Evolutionary conservation across 2,888 invertebrate species (phyloP), one percentile per base, ranked within the genome.

Genomic region (Disparrhopalites patrizii): DNA sequence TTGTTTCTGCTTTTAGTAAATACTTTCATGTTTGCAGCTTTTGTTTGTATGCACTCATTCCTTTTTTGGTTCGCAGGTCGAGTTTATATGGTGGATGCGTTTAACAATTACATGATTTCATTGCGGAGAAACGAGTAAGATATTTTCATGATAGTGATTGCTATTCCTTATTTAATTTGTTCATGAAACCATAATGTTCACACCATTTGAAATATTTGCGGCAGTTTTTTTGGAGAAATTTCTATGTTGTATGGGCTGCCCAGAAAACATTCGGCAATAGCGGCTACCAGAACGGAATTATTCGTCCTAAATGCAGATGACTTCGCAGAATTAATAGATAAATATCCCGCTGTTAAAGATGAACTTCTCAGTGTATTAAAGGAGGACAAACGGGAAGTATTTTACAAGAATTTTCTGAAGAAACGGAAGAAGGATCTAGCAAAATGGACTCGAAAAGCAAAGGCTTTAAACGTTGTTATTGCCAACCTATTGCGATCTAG

Each of bases 211-310:
- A 10, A 30, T 57, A 3, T 60, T n/a, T 56, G 30, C 20, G 20
- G 28, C 23, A n/a, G 23, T 25, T 70, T 68, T 13, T 72, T 73
- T 58, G 72, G 72, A 10, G 73, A 72, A 55, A 23, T 63, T 2
- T 57, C 66, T 1, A 68, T 72, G 67, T 40, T 73, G 3, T 67
- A 64, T 18, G 68, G 68, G 18, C 55, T 25, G 10, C 65, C 55
- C 7, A 40, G 68, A 15, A 18, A 57, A n/a, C 65, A 70, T 40
- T 72, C 70, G n/a, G 73, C 72, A 0, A 65, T 74, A 31, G 74
- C 74, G 2, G 68, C 67, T 2, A 62, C 68, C 15, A 60, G 66
- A 40, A 67, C 68, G 0, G 70, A 67, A 18, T 56, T 68, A 3
- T 65, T 69, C 25, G 68, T 70, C 8, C 40, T 73, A 10, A 65